These are phyloP conservation scores for Ceratina calcarata DNA, from an alignment of 1,140 invertebrate species.

Conservation along the genomic window DNA sequence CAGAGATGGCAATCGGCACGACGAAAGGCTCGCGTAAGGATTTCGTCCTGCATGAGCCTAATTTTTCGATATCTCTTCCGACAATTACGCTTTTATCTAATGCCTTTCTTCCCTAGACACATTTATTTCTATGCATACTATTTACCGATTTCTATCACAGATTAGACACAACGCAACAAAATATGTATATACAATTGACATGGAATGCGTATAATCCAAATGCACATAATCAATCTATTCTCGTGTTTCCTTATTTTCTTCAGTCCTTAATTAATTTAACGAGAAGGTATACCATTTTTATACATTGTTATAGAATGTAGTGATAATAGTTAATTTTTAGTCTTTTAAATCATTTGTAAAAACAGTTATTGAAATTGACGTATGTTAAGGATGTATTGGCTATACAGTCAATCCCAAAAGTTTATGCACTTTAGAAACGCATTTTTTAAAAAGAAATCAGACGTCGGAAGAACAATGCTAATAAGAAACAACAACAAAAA, in stretches of 20 bases:
- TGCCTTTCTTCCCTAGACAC: not conserved
- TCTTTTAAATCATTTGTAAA: too few species aligned
- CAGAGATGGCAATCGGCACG: slow-evolving; percentile 79
- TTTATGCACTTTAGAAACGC: too few species aligned
- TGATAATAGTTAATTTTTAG: too few species aligned
- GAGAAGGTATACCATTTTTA: not conserved
- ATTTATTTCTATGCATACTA: not conserved
- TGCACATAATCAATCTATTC: not conserved
- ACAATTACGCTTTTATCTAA: not conserved
- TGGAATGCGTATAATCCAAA: not conserved
- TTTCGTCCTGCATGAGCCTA: slow-evolving; percentile 60
- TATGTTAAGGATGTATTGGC: too few species aligned
- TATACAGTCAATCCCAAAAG: too few species aligned
- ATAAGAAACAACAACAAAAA: too few species aligned
- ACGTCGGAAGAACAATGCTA: too few species aligned
- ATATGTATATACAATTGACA: not conserved
- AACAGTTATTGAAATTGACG: too few species aligned
- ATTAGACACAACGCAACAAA: not conserved
- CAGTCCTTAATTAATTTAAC: not conserved
- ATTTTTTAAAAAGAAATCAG: too few species aligned
- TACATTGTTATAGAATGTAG: too few species aligned
- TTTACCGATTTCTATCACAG: not conserved
- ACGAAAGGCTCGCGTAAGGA: slow-evolving; percentile 79
- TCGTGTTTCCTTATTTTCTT: not conserved
- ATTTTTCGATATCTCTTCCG: not conserved